phyloP scores from a whole-genome alignment of 2,113 vertebrate genomes.

The Fregetta grallaria region DNA sequence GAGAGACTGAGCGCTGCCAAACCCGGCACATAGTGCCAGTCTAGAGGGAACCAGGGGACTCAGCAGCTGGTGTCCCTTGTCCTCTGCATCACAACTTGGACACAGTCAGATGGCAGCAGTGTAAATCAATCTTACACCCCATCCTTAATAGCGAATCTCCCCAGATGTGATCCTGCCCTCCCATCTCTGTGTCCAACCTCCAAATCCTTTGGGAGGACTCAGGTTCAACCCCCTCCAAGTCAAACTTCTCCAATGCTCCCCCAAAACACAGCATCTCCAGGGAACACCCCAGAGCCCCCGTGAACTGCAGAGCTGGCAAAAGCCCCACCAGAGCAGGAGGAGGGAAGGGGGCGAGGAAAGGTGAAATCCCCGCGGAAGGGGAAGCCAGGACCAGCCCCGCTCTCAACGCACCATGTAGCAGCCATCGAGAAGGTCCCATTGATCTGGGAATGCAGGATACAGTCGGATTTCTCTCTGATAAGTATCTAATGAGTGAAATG shows the following conservation, averaged over 20 bases:
- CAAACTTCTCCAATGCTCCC: not conserved
- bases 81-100: not conserved
- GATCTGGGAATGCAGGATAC: not conserved
- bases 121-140: not conserved
- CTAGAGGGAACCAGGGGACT: not conserved
- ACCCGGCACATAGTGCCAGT: not conserved
- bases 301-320: rapidly evolving
- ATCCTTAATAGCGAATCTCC: not conserved
- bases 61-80: not conserved
- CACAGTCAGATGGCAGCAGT: not conserved
- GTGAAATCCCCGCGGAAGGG: not conserved
- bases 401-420: not conserved
- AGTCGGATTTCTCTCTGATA: not conserved
- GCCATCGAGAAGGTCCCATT: not conserved
- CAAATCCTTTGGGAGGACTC: not conserved
- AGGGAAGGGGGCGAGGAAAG: rapidly evolving
- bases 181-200: not conserved
- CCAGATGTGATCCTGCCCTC: not conserved
- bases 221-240: not conserved
- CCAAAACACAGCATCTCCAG: not conserved
- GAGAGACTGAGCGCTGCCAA: not conserved
- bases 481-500: not conserved
- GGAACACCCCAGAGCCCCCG: not conserved
- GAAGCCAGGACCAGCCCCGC: not conserved
- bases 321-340: not conserved